These are phyloP conservation scores for Mystacornis crossleyi DNA, from an alignment of 2,113 vertebrate genomes.

Conservation along the genomic window DNA sequence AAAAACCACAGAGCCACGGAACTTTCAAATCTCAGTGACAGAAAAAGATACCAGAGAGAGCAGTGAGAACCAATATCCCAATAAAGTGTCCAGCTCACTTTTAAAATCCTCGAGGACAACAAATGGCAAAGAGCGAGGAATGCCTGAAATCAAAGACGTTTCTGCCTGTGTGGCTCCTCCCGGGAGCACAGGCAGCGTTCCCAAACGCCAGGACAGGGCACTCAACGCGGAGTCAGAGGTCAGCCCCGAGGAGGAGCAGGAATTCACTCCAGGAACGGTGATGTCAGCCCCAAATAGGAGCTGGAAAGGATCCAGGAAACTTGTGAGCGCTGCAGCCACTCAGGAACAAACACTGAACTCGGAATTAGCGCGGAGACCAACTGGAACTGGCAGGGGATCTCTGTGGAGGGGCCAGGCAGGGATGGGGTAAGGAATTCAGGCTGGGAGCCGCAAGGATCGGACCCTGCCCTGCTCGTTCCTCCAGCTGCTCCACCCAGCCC, in stretches of 20 bases:
- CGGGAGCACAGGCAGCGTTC: background rate
- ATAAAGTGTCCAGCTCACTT: background rate
- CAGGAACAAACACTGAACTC: background rate
- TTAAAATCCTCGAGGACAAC: background rate
- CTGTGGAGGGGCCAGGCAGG: background rate
- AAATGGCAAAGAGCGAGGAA: background rate
- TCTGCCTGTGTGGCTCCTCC: background rate
- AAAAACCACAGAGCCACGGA: background rate
- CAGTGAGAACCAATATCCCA: background rate
- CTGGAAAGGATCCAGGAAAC: background rate
- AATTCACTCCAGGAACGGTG: background rate
- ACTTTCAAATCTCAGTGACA: background rate
- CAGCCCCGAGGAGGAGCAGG: background rate
- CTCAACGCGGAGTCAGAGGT: background rate
- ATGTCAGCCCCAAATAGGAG: background rate
- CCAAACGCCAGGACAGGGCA: background rate
- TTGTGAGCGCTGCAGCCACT: background rate
- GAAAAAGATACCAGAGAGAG: background rate
- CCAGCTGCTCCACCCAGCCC: background rate
- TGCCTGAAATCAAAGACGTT: background rate
- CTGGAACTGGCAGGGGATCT: background rate
- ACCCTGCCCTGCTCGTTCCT: conserved; percentile 21
- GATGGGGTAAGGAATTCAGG: background rate
- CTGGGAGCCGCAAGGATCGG: background rate
- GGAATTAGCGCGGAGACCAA: background rate